These are phyloP conservation scores for Lacerta agilis DNA, from an alignment of 2,797 vertebrate genomes.

Conservation along the genomic window DNA sequence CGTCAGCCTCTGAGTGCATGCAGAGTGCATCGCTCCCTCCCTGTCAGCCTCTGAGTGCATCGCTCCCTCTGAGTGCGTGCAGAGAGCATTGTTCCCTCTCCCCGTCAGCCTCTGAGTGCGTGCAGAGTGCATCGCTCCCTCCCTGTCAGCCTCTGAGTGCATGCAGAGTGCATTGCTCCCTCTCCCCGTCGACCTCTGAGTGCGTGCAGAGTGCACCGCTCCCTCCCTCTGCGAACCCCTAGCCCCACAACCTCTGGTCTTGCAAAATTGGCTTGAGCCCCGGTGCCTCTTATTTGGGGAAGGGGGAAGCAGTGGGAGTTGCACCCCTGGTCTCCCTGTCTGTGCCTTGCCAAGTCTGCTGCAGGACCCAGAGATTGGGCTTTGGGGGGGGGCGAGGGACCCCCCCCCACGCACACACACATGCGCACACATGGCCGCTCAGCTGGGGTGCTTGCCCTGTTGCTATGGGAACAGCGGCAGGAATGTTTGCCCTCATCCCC, in stretches of 20 bases:
- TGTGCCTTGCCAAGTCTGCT: background rate
- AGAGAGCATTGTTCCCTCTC: too few species aligned
- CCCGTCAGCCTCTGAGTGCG: too few species aligned
- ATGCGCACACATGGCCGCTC: background rate
- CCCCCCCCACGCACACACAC: too few species aligned
- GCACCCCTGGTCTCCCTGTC: background rate
- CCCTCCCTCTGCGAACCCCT: background rate
- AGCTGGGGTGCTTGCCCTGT: slow-evolving; percentile 60
- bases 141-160: too few species aligned
- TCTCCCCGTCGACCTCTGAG: too few species aligned
- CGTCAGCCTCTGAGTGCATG: too few species aligned
- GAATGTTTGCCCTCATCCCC: slow-evolving; percentile 47
- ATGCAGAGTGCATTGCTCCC: background rate
- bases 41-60: fast-evolving
- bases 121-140: too few species aligned
- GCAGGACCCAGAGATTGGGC: background rate
- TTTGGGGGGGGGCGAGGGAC: fast-evolving
- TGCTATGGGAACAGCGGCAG: slow-evolving; percentile 65
- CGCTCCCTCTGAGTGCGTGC: too few species aligned
- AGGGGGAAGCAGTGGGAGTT: background rate
- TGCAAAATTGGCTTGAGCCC: background rate
- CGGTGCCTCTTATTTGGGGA: background rate
- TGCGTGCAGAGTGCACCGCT: too few species aligned
- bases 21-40: too few species aligned
- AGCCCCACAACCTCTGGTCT: background rate